A percentile compares a stretch with the other conserved stretches of the same genome.
These are phyloP conservation scores for Patella pellucida DNA, from an alignment of 2,888 invertebrate genomes.

Conservation along the genomic window DNA sequence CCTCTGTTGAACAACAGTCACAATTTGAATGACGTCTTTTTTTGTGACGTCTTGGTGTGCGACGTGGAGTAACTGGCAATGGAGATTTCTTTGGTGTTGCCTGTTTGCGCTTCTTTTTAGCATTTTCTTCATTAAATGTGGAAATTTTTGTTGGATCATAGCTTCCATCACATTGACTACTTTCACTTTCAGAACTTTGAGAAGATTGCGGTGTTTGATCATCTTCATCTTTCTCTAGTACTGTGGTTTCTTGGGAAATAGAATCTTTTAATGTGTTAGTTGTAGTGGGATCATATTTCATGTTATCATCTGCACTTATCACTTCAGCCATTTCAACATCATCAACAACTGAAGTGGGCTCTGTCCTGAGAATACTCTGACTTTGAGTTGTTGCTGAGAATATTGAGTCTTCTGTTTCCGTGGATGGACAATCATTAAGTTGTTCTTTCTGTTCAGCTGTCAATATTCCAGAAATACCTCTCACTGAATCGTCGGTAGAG, in stretches of 20 bases:
- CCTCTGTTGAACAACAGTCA: background rate
- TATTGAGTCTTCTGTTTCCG: background rate
- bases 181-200: background rate
- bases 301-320: background rate
- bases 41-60: conserved; percentile 23
- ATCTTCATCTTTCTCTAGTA: background rate
- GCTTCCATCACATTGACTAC: background rate
- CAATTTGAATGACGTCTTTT: conserved; percentile 3
- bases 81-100: conserved; percentile 44
- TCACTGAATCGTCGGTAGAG: background rate
- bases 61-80: conserved; percentile 14
- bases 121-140: conserved; percentile 13
- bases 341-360: background rate
- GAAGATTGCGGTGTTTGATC: background rate
- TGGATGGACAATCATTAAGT: background rate
- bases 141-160: conserved; percentile 23
- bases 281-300: background rate
- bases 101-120: conserved; percentile 44
- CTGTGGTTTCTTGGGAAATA: background rate
- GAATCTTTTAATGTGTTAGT: background rate
- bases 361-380: background rate
- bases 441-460: background rate
- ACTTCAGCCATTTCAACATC: background rate
- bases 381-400: background rate
- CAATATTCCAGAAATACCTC: background rate